These are phyloP conservation scores for Myotis yumanensis DNA, from an alignment of 2,113 vertebrate species.

Conservation along the genomic window DNA sequence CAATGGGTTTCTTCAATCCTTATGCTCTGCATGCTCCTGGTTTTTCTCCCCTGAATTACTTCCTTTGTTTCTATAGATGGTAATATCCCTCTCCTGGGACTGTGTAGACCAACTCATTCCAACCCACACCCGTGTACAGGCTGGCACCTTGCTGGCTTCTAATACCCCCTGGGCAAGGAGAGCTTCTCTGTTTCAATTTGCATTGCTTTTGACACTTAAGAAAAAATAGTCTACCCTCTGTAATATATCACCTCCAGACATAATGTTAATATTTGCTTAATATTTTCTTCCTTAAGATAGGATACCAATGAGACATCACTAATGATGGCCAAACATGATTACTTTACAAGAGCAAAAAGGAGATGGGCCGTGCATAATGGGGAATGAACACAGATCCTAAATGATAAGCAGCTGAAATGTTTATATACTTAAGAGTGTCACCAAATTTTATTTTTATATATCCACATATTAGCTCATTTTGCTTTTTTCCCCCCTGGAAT, in stretches of 20 bases:
- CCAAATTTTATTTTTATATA: not conserved
- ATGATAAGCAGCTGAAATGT: not conserved
- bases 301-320: not conserved
- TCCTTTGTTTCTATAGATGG: not conserved
- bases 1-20: not conserved
- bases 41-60: not conserved
- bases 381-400: not conserved
- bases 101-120: not conserved
- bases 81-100: not conserved
- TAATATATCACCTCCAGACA: not conserved
- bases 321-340: not conserved
- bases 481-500: not conserved
- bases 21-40: not conserved
- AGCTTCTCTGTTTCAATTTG: slow-evolving; percentile 15
- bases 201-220: slow-evolving; percentile 7
- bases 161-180: not conserved
- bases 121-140: not conserved
- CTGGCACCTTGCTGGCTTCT: not conserved
- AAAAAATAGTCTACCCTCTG: not conserved
- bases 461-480: not conserved
- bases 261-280: slow-evolving; percentile 41
- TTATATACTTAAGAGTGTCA: not conserved
- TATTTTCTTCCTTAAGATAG: slow-evolving; percentile 41
- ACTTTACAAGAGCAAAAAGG: not conserved
- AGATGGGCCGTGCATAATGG: not conserved